Conservation (phyloP, 2,113 vertebrate species). For the Alces alces region DNA sequence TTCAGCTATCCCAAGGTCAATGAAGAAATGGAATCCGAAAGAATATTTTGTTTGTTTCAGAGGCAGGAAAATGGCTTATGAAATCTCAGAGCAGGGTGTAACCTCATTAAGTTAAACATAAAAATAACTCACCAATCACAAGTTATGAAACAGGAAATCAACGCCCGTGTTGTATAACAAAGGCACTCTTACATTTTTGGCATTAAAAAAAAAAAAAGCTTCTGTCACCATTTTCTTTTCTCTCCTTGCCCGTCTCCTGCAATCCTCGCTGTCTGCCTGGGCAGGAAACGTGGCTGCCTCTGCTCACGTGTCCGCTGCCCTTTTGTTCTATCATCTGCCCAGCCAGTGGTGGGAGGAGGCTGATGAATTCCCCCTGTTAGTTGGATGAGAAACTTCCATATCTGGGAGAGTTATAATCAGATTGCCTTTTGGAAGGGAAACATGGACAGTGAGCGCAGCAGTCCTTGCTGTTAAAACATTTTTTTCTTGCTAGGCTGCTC, state of each 20-base stretch:
- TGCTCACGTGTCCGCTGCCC: not conserved
- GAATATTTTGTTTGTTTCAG: not conserved
- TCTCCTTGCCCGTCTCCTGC: not conserved
- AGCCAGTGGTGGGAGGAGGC: not conserved
- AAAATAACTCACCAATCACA: slow-evolving; percentile 36
- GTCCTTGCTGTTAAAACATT: not conserved
- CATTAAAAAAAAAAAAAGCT: not conserved
- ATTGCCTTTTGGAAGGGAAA: not conserved
- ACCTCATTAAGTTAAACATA: slow-evolving; percentile 37
- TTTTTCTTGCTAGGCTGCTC: not conserved
- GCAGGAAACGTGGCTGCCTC: not conserved
- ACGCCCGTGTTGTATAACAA: not conserved
- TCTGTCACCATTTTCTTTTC: not conserved
- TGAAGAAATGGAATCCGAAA: not conserved
- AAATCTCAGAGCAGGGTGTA: not conserved
- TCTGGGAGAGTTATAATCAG: not conserved
- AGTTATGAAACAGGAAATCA: not conserved
- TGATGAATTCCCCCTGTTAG: not conserved
- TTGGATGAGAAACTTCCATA: not conserved
- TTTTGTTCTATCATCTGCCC: not conserved
- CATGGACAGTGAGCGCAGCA: not conserved
- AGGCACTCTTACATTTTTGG: not conserved
- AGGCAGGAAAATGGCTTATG: not conserved
- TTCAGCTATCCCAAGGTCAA: slow-evolving; percentile 43
- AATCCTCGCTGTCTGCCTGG: not conserved